phyloP scores from a whole-genome alignment of 2,888 invertebrate species.

The Zaprionus bogoriensis region DNA sequence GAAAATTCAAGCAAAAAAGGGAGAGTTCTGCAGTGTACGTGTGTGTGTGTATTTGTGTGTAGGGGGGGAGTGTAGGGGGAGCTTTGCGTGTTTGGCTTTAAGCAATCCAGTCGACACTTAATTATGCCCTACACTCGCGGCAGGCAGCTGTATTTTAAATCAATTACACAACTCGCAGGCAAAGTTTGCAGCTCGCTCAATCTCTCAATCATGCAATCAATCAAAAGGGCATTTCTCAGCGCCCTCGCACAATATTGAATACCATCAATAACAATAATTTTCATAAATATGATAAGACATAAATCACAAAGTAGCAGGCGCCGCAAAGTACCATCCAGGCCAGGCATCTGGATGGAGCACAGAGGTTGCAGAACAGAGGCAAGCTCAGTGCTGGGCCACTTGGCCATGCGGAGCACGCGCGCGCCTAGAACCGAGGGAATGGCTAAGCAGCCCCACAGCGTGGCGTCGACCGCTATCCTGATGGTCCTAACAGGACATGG shows the following conservation, averaged over 20 bases:
- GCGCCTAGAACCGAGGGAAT: slow-evolving; percentile 28
- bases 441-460: slow-evolving; percentile 37
- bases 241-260: slow-evolving; percentile 62
- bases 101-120: slow-evolving; percentile 4
- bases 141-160: slow-evolving; percentile 48
- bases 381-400: slow-evolving; percentile 35
- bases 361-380: too few relatives aligned
- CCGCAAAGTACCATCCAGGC: slow-evolving; percentile 55
- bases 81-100: slow-evolving; percentile 3
- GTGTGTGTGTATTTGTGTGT: too few relatives aligned
- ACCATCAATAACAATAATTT: slow-evolving; percentile 77
- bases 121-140: slow-evolving; percentile 17
- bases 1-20: neutral
- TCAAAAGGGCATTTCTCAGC: slow-evolving; percentile 40
- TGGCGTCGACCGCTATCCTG: too few relatives aligned
- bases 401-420: slow-evolving; percentile 70
- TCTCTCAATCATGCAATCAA: slow-evolving; percentile 63
- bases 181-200: slow-evolving; percentile 37
- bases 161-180: slow-evolving; percentile 43
- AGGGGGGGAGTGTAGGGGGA: neutral
- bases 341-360: neutral
- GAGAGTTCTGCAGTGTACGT: too few relatives aligned
- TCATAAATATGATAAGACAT: slow-evolving; percentile 79
- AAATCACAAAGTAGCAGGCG: slow-evolving; percentile 75
- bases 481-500: neutral